Percentiles rank a stretch among this genome's conserved stretches.
Evolutionary conservation across 2,113 vertebrate genomes (phyloP).

Genomic region (Rhinolophus ferrumequinum): DNA sequence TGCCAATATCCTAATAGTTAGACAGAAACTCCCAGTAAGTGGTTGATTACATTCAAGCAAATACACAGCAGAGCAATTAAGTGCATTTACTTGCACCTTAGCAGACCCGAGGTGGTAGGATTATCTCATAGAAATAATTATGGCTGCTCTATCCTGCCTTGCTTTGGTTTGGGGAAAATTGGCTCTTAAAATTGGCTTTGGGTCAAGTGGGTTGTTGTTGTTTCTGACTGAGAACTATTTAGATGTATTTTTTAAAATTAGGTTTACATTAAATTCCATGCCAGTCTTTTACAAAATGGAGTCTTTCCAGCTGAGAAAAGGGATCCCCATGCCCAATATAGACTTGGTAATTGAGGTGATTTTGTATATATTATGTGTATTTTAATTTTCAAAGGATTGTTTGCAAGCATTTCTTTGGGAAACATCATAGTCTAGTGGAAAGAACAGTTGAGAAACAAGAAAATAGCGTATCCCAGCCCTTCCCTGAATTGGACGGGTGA

Average conservation of each 20-base stretch:
- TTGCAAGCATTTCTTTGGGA: slow-evolving; percentile 48
- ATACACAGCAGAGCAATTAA: slow-evolving; percentile 82
- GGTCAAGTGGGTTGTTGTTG: slow-evolving; percentile 68
- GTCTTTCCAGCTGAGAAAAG: slow-evolving; percentile 25
- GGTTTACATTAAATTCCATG: slow-evolving; percentile 18
- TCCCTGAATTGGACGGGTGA: background rate
- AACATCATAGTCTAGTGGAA: background rate
- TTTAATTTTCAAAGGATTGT: slow-evolving; percentile 28
- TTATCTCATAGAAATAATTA: slow-evolving; percentile 78
- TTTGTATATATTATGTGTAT: slow-evolving; percentile 4
- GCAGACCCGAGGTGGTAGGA: slow-evolving; percentile 68
- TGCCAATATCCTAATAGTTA: slow-evolving; percentile 80
- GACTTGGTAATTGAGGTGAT: slow-evolving; percentile 23
- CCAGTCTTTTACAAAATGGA: slow-evolving; percentile 25
- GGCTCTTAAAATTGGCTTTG: slow-evolving; percentile 71
- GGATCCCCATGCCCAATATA: background rate
- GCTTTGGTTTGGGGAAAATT: slow-evolving; percentile 57
- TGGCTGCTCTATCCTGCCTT: slow-evolving; percentile 57
- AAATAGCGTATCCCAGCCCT: background rate
- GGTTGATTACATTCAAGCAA: slow-evolving; percentile 80
- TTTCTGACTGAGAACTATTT: slow-evolving; percentile 65
- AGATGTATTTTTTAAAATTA: slow-evolving; percentile 29
- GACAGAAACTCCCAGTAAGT: slow-evolving; percentile 80
- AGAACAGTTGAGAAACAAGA: background rate
- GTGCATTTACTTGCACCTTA: slow-evolving; percentile 71